These are phyloP conservation scores for Drosophila pectinifera DNA, from an alignment of 1,140 invertebrate genomes.

Conservation along the genomic window DNA sequence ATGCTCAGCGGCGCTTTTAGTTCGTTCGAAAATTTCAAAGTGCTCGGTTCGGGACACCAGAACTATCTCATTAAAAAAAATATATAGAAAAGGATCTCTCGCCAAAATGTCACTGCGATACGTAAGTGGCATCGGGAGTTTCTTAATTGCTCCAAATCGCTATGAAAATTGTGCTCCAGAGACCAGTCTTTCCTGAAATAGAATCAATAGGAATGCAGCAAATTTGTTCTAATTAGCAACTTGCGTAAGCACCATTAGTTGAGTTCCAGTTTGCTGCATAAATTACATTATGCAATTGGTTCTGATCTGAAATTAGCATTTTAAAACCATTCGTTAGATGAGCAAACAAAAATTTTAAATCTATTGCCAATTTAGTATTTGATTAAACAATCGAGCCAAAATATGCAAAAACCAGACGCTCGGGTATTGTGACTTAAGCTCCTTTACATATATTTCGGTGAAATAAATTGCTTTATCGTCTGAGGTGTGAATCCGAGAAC, in stretches of 20 bases:
- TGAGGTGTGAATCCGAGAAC: constrained; percentile 45
- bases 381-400: constrained; percentile 4
- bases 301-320: constrained; percentile 26
- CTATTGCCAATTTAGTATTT: constrained; percentile 27
- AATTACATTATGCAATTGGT: constrained; percentile 47
- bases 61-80: neutral
- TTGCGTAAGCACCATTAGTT: constrained; percentile 41
- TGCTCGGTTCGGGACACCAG: constrained; percentile 33
- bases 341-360: constrained; percentile 11
- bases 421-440: neutral
- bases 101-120: constrained; percentile 52
- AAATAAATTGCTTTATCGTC: constrained; percentile 53
- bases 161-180: constrained; percentile 7
- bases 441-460: constrained; percentile 22
- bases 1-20: constrained; percentile 75
- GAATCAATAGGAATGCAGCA: constrained; percentile 20
- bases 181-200: constrained; percentile 42
- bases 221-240: constrained; percentile 50
- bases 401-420: constrained; percentile 4
- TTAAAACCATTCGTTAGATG: constrained; percentile 22
- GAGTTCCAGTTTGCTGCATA: constrained; percentile 37
- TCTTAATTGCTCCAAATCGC: constrained; percentile 13
- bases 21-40: constrained; percentile 54
- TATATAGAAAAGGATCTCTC: constrained; percentile 16
- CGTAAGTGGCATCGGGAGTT: constrained; percentile 58